Conservation (phyloP, 2,797 vertebrate species). For the Catostomus latipinnis region DNA sequence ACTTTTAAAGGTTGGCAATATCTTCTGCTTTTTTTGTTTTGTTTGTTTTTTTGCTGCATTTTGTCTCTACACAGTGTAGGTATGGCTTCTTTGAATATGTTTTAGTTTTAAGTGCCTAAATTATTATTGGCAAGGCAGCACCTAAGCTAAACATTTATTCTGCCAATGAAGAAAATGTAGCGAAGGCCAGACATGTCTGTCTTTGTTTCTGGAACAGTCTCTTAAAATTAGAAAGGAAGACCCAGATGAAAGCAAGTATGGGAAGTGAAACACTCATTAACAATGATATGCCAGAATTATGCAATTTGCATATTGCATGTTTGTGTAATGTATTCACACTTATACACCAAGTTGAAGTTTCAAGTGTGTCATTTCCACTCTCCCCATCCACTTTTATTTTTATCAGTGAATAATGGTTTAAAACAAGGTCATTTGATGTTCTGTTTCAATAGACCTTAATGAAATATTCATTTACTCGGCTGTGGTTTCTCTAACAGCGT, state of each 20-base stretch:
- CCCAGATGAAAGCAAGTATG: conserved; percentile 83
- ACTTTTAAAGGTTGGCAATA: too few species aligned
- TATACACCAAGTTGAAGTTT: conserved; percentile 73
- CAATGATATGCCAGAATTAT: conserved; percentile 66
- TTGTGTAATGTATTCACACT: conserved; percentile 72
- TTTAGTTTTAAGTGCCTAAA: not conserved
- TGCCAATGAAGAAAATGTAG: conserved; percentile 20
- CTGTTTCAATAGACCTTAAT: conserved; percentile 82
- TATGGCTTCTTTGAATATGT: too few species aligned
- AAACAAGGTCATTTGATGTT: conserved; percentile 86
- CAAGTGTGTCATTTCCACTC: conserved; percentile 72
- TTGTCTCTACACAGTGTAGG: too few species aligned
- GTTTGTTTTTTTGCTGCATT: too few species aligned
- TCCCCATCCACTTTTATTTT: conserved; percentile 77
- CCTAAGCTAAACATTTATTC: conserved; percentile 37
- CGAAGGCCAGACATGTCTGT: conserved; percentile 52
- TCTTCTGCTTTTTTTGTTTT: too few species aligned
- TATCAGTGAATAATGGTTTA: conserved; percentile 82
- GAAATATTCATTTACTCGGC: conserved; percentile 85
- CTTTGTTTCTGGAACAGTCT: conserved; percentile 75
- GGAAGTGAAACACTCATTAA: conserved; percentile 72
- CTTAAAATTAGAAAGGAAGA: conserved; percentile 76
- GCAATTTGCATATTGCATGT: conserved; percentile 67
- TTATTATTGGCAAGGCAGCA: not conserved
- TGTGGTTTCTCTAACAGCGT: conserved; percentile 77